Evolutionary conservation across 1,140 invertebrate species (phyloP).

Genomic region (Drosophila nigrodunni): DNA sequence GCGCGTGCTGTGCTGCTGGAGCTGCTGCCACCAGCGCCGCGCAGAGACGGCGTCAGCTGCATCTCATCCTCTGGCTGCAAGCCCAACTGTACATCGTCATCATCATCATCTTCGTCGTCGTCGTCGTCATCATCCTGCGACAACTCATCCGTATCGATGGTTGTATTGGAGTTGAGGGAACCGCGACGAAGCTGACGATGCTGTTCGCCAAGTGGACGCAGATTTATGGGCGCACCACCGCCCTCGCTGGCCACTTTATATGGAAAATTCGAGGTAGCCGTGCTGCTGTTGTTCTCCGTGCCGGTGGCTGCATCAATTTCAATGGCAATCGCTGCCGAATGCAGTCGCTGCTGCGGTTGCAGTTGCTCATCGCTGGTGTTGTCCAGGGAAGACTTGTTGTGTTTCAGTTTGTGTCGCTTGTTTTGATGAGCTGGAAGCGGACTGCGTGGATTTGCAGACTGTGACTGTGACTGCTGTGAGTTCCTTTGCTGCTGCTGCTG

Average conservation of each 20-base stretch:
- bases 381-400: constrained; percentile 80
- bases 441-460: constrained; percentile 16
- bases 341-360: constrained; percentile 20
- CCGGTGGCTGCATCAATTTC: constrained; percentile 80
- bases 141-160: constrained; percentile 76
- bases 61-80: constrained; percentile 64
- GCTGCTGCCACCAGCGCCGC: constrained; percentile 36
- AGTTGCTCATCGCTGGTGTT: constrained; percentile 60
- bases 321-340: constrained; percentile 72
- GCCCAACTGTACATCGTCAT: constrained; percentile 47
- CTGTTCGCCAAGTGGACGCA: constrained; percentile 58
- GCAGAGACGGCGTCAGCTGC: constrained; percentile 47
- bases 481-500: constrained; percentile 17
- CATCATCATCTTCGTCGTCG: constrained; percentile 49
- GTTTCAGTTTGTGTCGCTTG: constrained; percentile 18
- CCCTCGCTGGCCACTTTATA: constrained; percentile 73
- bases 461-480: constrained; percentile 4
- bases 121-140: constrained; percentile 64
- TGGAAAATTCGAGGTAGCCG: constrained; percentile 78
- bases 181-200: constrained; percentile 55
- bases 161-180: constrained; percentile 78
- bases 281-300: constrained; percentile 78
- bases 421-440: constrained; percentile 35
- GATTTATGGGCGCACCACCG: constrained; percentile 63
- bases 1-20: constrained; percentile 59